These are phyloP conservation scores for Phyllopteryx taeniolatus DNA, from an alignment of 2,113 vertebrate species.

Conservation along the genomic window DNA sequence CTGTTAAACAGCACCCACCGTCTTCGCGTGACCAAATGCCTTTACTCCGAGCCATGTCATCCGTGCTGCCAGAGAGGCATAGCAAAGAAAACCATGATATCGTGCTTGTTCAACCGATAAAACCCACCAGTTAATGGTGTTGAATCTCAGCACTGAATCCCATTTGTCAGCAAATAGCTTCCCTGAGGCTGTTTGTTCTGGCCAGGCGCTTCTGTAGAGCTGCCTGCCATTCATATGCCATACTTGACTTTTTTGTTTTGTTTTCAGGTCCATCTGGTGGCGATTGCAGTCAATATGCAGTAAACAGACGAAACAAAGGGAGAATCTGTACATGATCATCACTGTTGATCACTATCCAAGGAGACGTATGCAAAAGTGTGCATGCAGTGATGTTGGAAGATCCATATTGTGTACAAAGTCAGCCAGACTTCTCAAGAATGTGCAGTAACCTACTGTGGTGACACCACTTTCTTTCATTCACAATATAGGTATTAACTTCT, in stretches of 20 bases:
- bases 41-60: slow-evolving; percentile 57
- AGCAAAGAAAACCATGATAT: slow-evolving; percentile 64
- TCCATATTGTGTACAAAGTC: slow-evolving; percentile 23
- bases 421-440: slow-evolving; percentile 29
- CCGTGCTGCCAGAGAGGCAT: slow-evolving; percentile 57
- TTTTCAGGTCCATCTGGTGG: slow-evolving; percentile 46
- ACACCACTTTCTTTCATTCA: slow-evolving; percentile 35
- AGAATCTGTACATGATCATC: slow-evolving; percentile 40
- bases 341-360: slow-evolving; percentile 9
- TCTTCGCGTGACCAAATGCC: slow-evolving; percentile 66
- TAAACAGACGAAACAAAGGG: slow-evolving; percentile 29
- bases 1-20: slow-evolving; percentile 64
- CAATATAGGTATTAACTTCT: slow-evolving; percentile 31
- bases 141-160: slow-evolving; percentile 66
- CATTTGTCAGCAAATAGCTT: slow-evolving; percentile 72
- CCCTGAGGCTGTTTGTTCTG: slow-evolving; percentile 50
- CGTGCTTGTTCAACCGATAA: slow-evolving; percentile 69
- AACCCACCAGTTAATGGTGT: slow-evolving; percentile 66
- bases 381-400: slow-evolving; percentile 57
- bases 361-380: slow-evolving; percentile 40
- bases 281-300: slow-evolving; percentile 27
- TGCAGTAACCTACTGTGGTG: slow-evolving; percentile 15
- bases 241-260: slow-evolving; percentile 40
- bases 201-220: slow-evolving; percentile 54
- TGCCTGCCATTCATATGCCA: slow-evolving; percentile 50